These are phyloP conservation scores for Grus americana DNA, from an alignment of 2,113 vertebrate species.

Conservation along the genomic window DNA sequence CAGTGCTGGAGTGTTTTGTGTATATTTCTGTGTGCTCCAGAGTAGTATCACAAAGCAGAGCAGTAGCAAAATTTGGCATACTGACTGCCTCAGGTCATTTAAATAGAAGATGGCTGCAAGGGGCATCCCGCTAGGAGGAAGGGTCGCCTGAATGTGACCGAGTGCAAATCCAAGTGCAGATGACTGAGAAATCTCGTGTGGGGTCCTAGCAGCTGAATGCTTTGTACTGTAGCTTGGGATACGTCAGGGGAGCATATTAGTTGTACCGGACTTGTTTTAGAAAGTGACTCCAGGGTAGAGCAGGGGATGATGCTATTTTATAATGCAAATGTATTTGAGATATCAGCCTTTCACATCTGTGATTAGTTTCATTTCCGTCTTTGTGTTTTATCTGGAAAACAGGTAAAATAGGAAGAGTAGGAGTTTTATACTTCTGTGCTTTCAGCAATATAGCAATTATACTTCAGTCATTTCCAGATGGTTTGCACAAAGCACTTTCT, in stretches of 20 bases:
- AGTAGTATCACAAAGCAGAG: accelerated
- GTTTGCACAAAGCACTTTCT: not conserved
- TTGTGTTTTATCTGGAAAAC: not conserved
- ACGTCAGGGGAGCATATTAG: accelerated
- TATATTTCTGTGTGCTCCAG: not conserved
- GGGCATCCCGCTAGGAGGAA: too few species aligned
- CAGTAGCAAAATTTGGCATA: not conserved
- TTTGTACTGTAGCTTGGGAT: not conserved
- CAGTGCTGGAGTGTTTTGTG: not conserved
- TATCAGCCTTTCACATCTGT: not conserved
- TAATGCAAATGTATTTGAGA: not conserved
- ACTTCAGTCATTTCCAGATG: not conserved
- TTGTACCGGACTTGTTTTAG: not conserved
- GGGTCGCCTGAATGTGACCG: not conserved
- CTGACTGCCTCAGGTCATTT: too few species aligned
- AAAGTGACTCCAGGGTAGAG: not conserved
- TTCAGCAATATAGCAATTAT: not conserved
- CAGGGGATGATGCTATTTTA: not conserved
- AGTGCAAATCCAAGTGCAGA: not conserved
- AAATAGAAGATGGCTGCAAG: too few species aligned
- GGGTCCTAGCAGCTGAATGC: not conserved
- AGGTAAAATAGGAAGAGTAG: not conserved
- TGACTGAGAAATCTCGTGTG: not conserved
- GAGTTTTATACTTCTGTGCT: not conserved
- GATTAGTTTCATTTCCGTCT: not conserved